A percentile compares a stretch with the other conserved stretches of the same genome.
phyloP scores from a whole-genome alignment of 2,113 vertebrate genomes.

The Typhlomys cinereus region DNA sequence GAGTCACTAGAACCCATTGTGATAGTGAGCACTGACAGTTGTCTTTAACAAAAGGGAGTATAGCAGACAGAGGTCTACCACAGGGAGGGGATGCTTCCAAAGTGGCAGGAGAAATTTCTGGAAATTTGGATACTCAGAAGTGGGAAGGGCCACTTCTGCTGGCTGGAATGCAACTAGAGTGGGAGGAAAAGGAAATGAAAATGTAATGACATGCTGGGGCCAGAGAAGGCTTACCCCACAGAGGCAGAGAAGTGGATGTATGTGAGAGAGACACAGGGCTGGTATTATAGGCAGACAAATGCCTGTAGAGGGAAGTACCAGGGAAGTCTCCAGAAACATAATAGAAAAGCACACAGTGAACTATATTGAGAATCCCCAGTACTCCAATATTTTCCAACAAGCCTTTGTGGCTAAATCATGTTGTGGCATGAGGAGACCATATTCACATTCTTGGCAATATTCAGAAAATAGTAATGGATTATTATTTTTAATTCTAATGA shows the following conservation, averaged over 20 bases:
- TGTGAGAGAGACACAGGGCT: not conserved
- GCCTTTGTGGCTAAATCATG: not conserved
- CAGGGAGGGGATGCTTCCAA: not conserved
- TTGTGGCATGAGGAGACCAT: not conserved
- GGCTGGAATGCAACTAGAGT: not conserved
- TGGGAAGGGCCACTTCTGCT: conserved; percentile 21
- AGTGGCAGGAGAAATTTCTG: not conserved
- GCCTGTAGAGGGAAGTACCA: not conserved
- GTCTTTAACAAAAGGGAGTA: not conserved
- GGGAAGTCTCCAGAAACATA: not conserved
- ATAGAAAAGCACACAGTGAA: not conserved
- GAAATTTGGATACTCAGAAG: conserved; percentile 38
- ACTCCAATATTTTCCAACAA: not conserved
- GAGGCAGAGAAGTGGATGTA: not conserved
- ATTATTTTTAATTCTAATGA: not conserved
- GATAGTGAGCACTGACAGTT: not conserved
- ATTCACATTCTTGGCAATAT: not conserved
- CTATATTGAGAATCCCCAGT: not conserved
- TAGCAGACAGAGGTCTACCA: not conserved
- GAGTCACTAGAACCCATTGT: conserved; percentile 18
- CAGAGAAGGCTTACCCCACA: not conserved
- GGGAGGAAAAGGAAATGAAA: conserved; percentile 44
- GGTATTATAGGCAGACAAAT: not conserved
- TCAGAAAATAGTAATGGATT: not conserved
- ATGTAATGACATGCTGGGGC: not conserved